phyloP scores from a whole-genome alignment of 2,113 vertebrate species.

The Sturnira hondurensis region DNA sequence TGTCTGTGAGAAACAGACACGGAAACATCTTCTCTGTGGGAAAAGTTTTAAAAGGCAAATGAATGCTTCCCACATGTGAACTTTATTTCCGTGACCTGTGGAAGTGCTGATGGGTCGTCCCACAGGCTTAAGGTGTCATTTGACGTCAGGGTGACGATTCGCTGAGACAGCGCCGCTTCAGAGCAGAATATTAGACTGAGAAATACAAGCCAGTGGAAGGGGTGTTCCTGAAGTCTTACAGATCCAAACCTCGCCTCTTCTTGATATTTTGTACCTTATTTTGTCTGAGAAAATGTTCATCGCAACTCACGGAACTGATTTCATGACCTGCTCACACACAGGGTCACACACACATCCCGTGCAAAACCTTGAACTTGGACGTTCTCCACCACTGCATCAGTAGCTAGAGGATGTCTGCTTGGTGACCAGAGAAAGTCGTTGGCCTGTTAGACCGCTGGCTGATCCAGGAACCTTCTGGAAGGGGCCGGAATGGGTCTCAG shows the following conservation, averaged over 20 bases:
- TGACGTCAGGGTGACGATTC: too few relatives aligned
- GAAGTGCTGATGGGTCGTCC: accelerated
- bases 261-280: not conserved
- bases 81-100: too few relatives aligned
- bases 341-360: not conserved
- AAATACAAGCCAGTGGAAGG: too few relatives aligned
- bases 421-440: not conserved
- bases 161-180: not conserved
- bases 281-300: not conserved
- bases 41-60: not conserved
- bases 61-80: too few relatives aligned
- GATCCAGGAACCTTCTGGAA: not conserved
- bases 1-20: too few relatives aligned
- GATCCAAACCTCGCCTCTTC: too few relatives aligned
- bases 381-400: not conserved
- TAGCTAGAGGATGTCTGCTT: not conserved
- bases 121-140: too few relatives aligned
- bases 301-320: not conserved
- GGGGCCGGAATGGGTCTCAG: not conserved
- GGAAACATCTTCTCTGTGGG: too few relatives aligned
- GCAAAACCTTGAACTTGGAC: not conserved
- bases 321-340: too few relatives aligned
- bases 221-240: too few relatives aligned
- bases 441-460: not conserved
- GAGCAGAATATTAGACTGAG: not conserved